Evolutionary conservation across 2,797 vertebrate species (phyloP).

Genomic region (Sylvia borin): DNA sequence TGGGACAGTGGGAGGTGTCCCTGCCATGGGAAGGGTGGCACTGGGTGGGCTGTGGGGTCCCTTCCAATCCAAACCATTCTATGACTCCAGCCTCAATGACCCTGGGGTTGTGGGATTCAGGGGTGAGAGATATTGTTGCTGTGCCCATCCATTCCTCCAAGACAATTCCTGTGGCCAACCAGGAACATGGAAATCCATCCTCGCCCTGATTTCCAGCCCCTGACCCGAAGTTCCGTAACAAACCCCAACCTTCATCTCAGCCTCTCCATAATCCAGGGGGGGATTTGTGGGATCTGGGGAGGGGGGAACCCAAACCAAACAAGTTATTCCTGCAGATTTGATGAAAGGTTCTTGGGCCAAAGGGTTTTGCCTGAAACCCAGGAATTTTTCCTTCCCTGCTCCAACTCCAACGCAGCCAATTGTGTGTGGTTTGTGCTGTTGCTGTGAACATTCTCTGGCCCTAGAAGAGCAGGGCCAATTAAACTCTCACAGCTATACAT

Average conservation of each 20-base stretch:
- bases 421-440: constrained; percentile 25
- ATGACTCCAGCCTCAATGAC: accelerated
- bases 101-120: background rate
- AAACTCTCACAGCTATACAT: constrained; percentile 17
- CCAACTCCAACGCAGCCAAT: background rate
- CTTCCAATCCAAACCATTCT: background rate
- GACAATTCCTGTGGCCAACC: background rate
- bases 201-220: background rate
- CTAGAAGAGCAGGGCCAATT: constrained; percentile 12
- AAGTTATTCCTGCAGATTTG: constrained; percentile 58
- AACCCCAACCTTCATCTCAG: constrained; percentile 2
- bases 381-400: constrained; percentile 51
- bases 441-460: background rate
- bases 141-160: background rate
- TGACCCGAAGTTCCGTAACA: background rate
- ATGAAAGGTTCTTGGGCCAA: constrained; percentile 57
- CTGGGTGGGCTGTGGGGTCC: accelerated
- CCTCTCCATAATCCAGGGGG: background rate
- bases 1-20: background rate
- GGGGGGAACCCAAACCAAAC: constrained; percentile 9
- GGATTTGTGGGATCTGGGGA: background rate
- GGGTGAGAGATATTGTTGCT: background rate
- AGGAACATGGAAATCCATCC: background rate
- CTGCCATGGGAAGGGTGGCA: background rate
- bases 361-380: constrained; percentile 38